phyloP scores from a whole-genome alignment of 2,888 invertebrate species.

The Druceiella hillmani region DNA sequence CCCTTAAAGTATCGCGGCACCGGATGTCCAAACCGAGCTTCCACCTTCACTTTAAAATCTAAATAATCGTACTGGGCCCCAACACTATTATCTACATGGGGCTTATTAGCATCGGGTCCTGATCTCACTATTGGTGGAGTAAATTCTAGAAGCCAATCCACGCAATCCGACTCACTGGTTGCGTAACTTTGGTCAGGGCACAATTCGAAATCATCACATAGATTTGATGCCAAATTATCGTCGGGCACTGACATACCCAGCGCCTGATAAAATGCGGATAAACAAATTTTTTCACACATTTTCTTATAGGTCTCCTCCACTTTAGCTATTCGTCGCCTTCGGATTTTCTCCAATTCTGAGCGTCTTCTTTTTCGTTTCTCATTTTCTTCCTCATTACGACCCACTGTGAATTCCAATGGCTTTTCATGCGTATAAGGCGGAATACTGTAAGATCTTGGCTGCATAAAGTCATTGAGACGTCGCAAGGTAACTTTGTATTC shows the following conservation, averaged over 20 bases:
- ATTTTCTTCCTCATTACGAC: constrained; percentile 45
- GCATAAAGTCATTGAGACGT: constrained; percentile 38
- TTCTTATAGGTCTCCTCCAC: constrained; percentile 41
- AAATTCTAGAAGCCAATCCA: constrained; percentile 46
- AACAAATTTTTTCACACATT: constrained; percentile 43
- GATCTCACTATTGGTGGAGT: constrained; percentile 47
- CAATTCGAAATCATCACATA: no score
- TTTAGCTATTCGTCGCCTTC: constrained; percentile 40
- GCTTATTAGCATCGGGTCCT: no score
- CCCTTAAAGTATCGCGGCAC: constrained; percentile 42
- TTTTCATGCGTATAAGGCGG: constrained; percentile 44
- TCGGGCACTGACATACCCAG: constrained; percentile 37
- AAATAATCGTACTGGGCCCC: constrained; percentile 43
- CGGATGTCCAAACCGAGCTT: constrained; percentile 40
- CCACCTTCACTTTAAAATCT: constrained; percentile 42
- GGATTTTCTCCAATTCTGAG: constrained; percentile 36
- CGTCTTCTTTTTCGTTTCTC: constrained; percentile 34
- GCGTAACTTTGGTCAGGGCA: no score
- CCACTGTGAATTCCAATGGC: constrained; percentile 37
- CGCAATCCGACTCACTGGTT: constrained; percentile 43
- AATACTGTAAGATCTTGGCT: constrained; percentile 36
- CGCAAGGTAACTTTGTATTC: constrained; percentile 45
- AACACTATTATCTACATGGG: no score
- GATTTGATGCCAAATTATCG: no score
- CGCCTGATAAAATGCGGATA: constrained; percentile 45